Conservation (phyloP, 2,797 vertebrate species). For the Muscicapa striata region DNA sequence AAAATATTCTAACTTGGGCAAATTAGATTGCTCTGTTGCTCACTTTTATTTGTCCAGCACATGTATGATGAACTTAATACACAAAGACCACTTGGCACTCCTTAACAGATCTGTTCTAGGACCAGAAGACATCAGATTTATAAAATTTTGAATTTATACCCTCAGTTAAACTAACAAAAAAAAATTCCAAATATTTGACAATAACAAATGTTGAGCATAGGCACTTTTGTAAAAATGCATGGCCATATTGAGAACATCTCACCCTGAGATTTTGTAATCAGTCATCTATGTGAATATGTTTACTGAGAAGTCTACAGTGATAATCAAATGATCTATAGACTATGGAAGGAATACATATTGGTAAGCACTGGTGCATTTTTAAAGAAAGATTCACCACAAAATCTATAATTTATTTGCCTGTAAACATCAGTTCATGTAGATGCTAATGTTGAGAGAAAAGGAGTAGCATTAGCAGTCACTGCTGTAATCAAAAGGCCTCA, state of each 20-base stretch:
- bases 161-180: background rate
- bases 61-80: background rate
- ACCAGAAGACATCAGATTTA: background rate
- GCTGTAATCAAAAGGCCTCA: background rate
- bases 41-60: background rate
- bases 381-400: background rate
- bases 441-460: background rate
- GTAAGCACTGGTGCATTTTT: background rate
- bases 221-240: rapidly evolving
- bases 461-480: background rate
- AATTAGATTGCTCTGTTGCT: background rate
- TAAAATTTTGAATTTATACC: background rate
- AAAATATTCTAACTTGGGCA: background rate
- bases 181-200: background rate
- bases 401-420: background rate
- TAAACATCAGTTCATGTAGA: background rate
- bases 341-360: background rate
- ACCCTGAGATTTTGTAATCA: background rate
- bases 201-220: background rate
- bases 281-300: background rate
- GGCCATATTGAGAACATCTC: background rate
- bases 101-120: background rate
- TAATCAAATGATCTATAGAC: background rate
- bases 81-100: background rate
- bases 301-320: background rate